A percentile compares a stretch with the other conserved stretches of the same genome.
These are phyloP conservation scores for Heliconius eleuchia DNA, from an alignment of 1,140 invertebrate species.

Conservation along the genomic window DNA sequence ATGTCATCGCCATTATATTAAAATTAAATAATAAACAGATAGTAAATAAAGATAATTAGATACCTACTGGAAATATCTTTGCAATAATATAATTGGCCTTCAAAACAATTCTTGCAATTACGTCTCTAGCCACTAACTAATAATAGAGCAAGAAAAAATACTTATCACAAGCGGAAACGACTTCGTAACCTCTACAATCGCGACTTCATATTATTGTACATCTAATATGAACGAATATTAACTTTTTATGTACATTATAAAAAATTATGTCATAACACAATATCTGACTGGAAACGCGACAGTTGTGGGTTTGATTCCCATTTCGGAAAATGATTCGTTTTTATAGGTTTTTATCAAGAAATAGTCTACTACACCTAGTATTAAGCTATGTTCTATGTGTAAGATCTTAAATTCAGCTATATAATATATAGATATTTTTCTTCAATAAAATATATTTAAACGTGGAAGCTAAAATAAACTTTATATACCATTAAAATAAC, in stretches of 20 bases:
- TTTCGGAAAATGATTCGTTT: neutral
- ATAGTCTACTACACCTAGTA: neutral
- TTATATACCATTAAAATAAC: too few species aligned
- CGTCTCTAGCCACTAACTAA: neutral
- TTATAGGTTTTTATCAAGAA: neutral
- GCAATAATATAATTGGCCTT: conserved; percentile 5
- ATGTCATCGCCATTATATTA: conserved; percentile 2
- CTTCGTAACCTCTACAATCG: conserved; percentile 10
- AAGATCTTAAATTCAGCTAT: too few species aligned
- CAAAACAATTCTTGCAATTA: conserved; percentile 12
- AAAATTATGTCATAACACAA: too few species aligned
- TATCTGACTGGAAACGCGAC: neutral
- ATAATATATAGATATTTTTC: neutral
- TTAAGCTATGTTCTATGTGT: too few species aligned
- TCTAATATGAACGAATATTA: neutral
- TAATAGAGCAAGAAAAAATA: conserved; percentile 8
- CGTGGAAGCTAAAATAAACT: too few species aligned
- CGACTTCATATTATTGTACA: neutral
- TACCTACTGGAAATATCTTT: neutral
- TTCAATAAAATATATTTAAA: too few species aligned
- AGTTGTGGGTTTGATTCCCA: neutral
- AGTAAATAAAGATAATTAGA: neutral
- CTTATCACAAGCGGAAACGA: conserved; percentile 7
- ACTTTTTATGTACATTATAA: too few species aligned
- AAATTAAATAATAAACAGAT: neutral